Percentiles rank a stretch among this genome's conserved stretches.
Evolutionary conservation across 2,113 vertebrate species (phyloP).

Genomic region (Cryptotis parvus): DNA sequence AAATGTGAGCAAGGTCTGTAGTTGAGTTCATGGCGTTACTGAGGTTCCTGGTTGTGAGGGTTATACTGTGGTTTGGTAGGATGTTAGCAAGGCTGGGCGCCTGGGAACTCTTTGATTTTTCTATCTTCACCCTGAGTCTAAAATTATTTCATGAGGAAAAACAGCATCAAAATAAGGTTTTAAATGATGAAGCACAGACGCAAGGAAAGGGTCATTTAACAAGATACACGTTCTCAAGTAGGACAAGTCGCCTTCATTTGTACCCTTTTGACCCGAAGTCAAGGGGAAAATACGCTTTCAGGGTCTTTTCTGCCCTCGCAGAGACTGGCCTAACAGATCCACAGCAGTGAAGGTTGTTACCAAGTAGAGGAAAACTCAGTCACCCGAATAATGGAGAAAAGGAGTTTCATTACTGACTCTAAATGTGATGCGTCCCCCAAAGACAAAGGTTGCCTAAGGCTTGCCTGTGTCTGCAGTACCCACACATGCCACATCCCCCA

Average conservation of each 20-base stretch:
- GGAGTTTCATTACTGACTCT: neutral
- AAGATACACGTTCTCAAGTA: neutral
- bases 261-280: constrained; percentile 5
- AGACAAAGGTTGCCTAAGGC: neutral
- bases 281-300: too few species aligned
- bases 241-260: too few species aligned
- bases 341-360: neutral
- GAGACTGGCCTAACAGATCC: neutral
- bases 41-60: neutral
- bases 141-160: too few species aligned
- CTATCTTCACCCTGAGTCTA: too few species aligned
- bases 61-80: neutral
- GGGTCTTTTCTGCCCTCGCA: neutral
- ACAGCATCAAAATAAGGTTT: too few species aligned
- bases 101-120: neutral
- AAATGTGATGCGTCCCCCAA: neutral
- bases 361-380: neutral
- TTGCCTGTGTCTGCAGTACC: neutral
- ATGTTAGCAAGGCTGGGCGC: neutral
- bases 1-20: neutral
- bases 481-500: neutral
- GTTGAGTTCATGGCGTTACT: neutral
- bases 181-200: neutral
- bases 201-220: constrained; percentile 1
- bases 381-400: neutral